Percentiles rank a stretch among this genome's conserved stretches.
phyloP scores from a whole-genome alignment of 2,888 invertebrate species.

The Metallyticus violacea region DNA sequence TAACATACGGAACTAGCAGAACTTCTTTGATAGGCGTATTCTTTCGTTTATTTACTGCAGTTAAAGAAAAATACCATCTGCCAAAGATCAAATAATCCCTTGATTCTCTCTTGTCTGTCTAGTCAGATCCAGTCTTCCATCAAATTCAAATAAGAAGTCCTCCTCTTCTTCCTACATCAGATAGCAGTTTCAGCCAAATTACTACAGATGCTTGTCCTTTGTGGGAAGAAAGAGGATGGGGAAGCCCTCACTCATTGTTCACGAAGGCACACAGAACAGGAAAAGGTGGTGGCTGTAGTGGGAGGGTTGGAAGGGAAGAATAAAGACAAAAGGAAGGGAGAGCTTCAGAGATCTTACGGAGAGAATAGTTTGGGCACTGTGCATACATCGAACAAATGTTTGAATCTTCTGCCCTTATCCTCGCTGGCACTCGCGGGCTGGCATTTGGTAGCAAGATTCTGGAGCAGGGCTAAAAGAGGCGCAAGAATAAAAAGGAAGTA shows the following conservation, averaged over 20 bases:
- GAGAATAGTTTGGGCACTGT: background rate
- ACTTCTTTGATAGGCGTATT: background rate
- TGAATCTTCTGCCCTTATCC: background rate
- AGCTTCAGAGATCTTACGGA: background rate
- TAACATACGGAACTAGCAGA: no score
- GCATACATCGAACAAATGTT: background rate
- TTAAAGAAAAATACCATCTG: background rate
- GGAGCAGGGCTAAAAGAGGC: background rate
- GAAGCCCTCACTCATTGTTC: background rate
- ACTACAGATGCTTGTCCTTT: background rate
- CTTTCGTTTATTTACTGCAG: no score
- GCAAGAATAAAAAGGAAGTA: background rate
- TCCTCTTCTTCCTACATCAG: background rate
- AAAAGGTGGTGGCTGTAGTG: background rate
- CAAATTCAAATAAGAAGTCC: background rate
- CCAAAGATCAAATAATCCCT: background rate
- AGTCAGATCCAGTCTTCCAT: background rate
- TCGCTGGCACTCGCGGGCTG: background rate
- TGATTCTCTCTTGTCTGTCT: background rate
- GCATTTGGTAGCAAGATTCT: no score
- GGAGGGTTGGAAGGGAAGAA: background rate
- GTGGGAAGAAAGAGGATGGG: background rate
- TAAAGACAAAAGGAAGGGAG: background rate
- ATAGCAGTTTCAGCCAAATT: constrained; percentile 3
- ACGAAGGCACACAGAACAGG: no score